Base-by-base conservation (phyloP, 2,888 invertebrate species). In the Troglohyphantes excavatus region DNA sequence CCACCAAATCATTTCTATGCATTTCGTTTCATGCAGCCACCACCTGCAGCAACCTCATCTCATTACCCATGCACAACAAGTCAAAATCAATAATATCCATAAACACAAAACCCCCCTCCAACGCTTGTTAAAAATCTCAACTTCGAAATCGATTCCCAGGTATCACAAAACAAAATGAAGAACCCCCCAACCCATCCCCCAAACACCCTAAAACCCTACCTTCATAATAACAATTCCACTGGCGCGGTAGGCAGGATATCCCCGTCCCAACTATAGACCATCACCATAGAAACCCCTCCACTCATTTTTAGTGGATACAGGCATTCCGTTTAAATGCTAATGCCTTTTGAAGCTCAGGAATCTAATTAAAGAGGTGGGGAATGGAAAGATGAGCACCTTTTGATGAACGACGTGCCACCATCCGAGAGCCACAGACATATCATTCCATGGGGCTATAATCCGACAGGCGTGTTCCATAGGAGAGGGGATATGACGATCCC, bases 261-360 rank as follows among this genome's bases (percentile, higher is more conserved):
- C 65, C 65, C 13, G 9, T n/a, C 23, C 59, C 23, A 76, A 29
- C 23, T 43, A 65, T 27, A 43, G 67, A 9, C 17, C 27, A 43
- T 83, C 73, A 9, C 83, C 73, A 83, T 83, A 46, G 83, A 43
- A 83, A 83, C 83, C 21, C 78, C 26, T 72, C 33, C 59, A 59
- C 63, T 63, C 73, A 83, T 83, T 83, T 83, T 83, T 83, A 63
- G 83, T 82, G 61, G n/a, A n/a, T n/a, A n/a, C 59, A 27, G 61
- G 33, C 83, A 83, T 73, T 65, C 83, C 83, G 83, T 83, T 83
- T 73, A 83, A 83, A 83, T 83, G 83, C 83, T 83, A 83, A 83
- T 83, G 83, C 73, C 83, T 83, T 83, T 83, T 73, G 83, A 83
- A 83, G 83, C 83, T 65, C 61, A 63, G 83, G 83, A 83, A 83